Conservation (phyloP, 2,888 invertebrate species). For the Acrobasis suavella region DNA sequence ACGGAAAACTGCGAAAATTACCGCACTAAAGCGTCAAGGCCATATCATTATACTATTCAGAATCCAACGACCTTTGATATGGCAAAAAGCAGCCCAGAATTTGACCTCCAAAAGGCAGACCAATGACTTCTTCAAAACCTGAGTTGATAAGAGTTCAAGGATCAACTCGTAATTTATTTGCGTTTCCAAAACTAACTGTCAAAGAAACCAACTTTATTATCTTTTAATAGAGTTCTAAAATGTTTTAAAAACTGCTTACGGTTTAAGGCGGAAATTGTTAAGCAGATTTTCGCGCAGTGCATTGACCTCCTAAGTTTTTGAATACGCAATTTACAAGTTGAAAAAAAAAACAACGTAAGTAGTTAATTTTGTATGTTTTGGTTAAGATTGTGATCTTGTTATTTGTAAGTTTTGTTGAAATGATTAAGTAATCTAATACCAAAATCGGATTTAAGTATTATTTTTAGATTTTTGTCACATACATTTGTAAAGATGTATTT, state of each 20-base stretch:
- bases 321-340: neutral
- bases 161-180: slow-evolving; percentile 38
- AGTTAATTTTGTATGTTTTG: neutral
- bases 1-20: slow-evolving; percentile 19
- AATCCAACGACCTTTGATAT: slow-evolving; percentile 18
- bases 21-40: slow-evolving; percentile 6
- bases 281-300: slow-evolving; percentile 39
- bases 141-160: slow-evolving; percentile 46
- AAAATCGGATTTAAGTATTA: neutral
- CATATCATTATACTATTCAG: slow-evolving; percentile 14
- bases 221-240: neutral
- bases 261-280: slow-evolving; percentile 33
- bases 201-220: slow-evolving; percentile 20
- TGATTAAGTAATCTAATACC: neutral
- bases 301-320: slow-evolving; percentile 33
- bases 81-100: slow-evolving; percentile 30
- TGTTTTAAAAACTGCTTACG: neutral
- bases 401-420: neutral
- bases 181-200: slow-evolving; percentile 29
- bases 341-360: neutral
- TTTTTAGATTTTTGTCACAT: neutral
- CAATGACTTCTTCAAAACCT: slow-evolving; percentile 51
- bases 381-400: neutral
- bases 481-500: too few species aligned
- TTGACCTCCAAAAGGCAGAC: slow-evolving; percentile 44